Evolutionary conservation across 64 coral and sea anemone genomes (phyloP), one percentile per base, ranked within the genome.

Genomic region (Cladopsammia gracilis): DNA sequence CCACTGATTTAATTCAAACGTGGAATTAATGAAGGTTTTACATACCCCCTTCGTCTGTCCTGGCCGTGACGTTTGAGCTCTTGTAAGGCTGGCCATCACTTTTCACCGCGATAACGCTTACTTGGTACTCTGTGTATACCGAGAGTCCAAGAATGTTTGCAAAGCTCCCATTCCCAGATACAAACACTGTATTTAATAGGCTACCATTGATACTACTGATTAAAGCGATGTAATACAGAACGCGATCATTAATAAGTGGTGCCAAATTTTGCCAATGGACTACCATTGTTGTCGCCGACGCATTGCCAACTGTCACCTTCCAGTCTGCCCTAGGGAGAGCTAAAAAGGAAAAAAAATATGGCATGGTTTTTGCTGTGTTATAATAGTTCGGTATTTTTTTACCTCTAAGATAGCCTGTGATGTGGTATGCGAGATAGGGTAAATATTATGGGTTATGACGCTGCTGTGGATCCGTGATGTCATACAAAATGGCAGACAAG

Each of bases 31-130:
- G 5, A 22, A 57, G 19, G 3, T 13, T 9, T 15, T 1, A 7
- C 25, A 43, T 60, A 79, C 76, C 76, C 26, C 76, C 53, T 79
- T 79, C 76, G 8, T 79, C 24, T 5, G 76, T 79, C 76, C 24
- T 5, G 25, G 15, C 52, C 34, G 76, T 79, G 23, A 58, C 7
- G 13, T 58, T 59, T 16, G 51, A 59, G 25, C 51, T 79, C 1
- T 59, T 59, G 54, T 79, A 59, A 25, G 52, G 10, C 15, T 59
- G 52, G 2, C 76, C 76, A 16, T 79, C 11, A 15, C 53, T 59
- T 3, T 24, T 7, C 10, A 79, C 54, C 24, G 52, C 76, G 11
- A 79, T 23, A 16, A 79, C 54, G 53, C n/a, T 79, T 24, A 79
- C 24, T 18, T 43, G 23, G 25, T 79, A 79, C 24, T 59, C 49